Evolutionary conservation across 2,113 vertebrate genomes (phyloP).

Genomic region (Suncus etruscus): DNA sequence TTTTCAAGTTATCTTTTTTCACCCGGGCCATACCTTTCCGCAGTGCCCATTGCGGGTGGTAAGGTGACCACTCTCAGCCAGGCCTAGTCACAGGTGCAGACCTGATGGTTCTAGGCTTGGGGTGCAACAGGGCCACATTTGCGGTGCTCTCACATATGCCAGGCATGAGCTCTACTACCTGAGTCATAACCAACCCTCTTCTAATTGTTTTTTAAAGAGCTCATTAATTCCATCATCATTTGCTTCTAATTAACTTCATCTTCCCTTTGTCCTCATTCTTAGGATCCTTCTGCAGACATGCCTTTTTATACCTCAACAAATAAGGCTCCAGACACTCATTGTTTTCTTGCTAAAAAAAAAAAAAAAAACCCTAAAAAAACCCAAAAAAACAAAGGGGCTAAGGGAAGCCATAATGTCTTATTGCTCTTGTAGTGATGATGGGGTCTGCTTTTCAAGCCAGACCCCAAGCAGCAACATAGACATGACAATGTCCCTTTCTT

Average conservation of each 20-base stretch:
- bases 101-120: no score
- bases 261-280: not conserved
- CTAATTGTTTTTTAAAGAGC: not conserved
- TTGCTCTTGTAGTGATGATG: fast-evolving
- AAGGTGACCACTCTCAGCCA: no score
- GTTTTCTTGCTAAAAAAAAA: not conserved
- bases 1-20: not conserved
- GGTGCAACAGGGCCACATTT: no score
- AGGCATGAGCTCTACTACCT: no score
- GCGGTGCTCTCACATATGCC: no score
- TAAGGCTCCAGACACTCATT: not conserved
- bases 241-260: not conserved
- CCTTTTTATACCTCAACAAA: not conserved
- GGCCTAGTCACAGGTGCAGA: no score
- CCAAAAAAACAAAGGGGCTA: not conserved
- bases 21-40: no score
- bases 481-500: not conserved
- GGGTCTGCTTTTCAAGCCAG: not conserved
- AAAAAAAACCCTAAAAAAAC: no score
- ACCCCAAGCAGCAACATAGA: no score
- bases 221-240: not conserved
- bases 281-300: not conserved
- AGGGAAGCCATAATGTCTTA: not conserved
- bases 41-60: no score
- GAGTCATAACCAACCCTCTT: no score